Conservation (phyloP, 2,888 invertebrate genomes). For the Ormyrus rosae region DNA sequence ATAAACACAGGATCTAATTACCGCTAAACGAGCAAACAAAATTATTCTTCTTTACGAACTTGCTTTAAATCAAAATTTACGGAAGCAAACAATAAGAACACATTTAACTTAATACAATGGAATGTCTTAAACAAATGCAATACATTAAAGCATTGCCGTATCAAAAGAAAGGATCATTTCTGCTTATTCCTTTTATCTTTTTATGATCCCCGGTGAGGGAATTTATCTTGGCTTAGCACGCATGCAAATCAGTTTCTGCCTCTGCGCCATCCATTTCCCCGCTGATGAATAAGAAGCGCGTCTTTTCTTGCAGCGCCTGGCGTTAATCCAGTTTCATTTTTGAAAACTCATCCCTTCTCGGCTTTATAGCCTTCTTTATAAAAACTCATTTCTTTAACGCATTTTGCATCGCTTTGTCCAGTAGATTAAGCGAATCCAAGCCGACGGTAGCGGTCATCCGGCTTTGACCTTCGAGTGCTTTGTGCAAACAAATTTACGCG, state of each 20-base stretch:
- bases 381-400: conserved; percentile 26
- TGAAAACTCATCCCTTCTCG: conserved; percentile 11
- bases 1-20: too few species aligned
- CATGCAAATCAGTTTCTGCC: conserved; percentile 4
- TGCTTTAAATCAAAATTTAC: neutral
- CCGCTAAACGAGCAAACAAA: too few species aligned
- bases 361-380: too few species aligned
- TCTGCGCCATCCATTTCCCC: neutral
- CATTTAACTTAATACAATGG: neutral
- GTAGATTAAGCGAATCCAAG: conserved; percentile 38
- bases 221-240: neutral
- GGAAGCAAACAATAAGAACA: neutral
- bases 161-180: too few species aligned
- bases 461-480: conserved; percentile 22
- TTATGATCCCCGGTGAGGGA: neutral
- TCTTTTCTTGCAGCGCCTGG: conserved; percentile 20
- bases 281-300: conserved; percentile 5
- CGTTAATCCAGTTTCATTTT: conserved; percentile 35
- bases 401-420: conserved; percentile 29
- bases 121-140: too few species aligned
- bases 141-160: too few species aligned
- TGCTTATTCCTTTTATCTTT: too few species aligned
- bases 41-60: too few species aligned
- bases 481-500: neutral
- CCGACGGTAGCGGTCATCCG: neutral